phyloP scores from a whole-genome alignment of 1,140 invertebrate genomes.

The Cotesia typhae region DNA sequence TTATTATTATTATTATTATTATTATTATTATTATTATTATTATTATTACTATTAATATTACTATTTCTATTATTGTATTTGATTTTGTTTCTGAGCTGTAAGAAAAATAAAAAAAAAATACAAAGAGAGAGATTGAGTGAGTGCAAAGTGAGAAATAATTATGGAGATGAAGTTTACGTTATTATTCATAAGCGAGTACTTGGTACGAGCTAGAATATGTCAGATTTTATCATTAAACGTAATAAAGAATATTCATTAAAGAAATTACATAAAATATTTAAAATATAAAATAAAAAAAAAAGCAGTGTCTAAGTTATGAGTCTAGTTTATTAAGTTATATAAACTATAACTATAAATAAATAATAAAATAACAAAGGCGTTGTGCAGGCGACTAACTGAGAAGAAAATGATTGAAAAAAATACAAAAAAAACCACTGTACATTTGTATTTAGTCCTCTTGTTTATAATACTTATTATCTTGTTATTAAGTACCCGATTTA shows the following conservation, averaged over 20 bases:
- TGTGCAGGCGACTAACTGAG: constrained; percentile 60
- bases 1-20: not conserved
- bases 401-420: not conserved
- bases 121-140: constrained; percentile 9
- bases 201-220: constrained; percentile 20
- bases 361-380: constrained; percentile 56
- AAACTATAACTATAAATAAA: constrained; percentile 35
- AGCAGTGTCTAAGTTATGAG: constrained; percentile 54
- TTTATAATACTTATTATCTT: constrained; percentile 68
- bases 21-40: not conserved
- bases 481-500: constrained; percentile 67
- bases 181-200: constrained; percentile 33
- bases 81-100: constrained; percentile 36
- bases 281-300: constrained; percentile 31
- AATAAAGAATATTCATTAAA: constrained; percentile 26
- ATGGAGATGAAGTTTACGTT: constrained; percentile 37
- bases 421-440: constrained; percentile 56
- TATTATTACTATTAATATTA: not conserved
- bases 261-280: constrained; percentile 15
- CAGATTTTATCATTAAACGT: constrained; percentile 31
- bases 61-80: constrained; percentile 23
- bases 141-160: too few species aligned
- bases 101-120: not conserved
- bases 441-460: constrained; percentile 67
- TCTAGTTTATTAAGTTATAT: constrained; percentile 57